Evolutionary conservation across 2,888 invertebrate genomes (phyloP).

Genomic region (Apodemia zela): DNA sequence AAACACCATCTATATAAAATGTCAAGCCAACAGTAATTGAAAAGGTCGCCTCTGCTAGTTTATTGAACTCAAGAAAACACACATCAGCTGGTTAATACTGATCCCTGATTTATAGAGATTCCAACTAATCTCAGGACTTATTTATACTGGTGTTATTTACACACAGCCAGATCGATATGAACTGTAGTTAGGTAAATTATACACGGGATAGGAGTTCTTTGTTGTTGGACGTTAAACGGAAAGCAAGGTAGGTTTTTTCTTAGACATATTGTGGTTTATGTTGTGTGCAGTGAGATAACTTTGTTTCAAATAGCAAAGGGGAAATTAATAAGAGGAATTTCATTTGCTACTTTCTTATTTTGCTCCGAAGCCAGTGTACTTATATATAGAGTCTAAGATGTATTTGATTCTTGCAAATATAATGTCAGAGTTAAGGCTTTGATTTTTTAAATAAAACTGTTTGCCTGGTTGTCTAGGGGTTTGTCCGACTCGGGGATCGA

Average conservation of each 20-base stretch:
- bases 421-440: too few species aligned
- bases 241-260: slow-evolving; percentile 15
- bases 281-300: slow-evolving; percentile 4
- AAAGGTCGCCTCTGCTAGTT: slow-evolving; percentile 65
- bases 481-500: too few species aligned
- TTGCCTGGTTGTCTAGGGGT: too few species aligned
- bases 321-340: slow-evolving; percentile 5
- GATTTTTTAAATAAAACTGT: too few species aligned
- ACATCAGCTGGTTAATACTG: slow-evolving; percentile 33
- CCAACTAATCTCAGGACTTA: slow-evolving; percentile 15
- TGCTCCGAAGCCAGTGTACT: not conserved
- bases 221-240: not conserved
- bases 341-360: not conserved
- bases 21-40: slow-evolving; percentile 54
- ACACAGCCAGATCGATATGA: not conserved
- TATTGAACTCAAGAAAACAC: slow-evolving; percentile 58
- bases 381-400: not conserved
- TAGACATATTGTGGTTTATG: slow-evolving; percentile 14
- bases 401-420: too few species aligned
- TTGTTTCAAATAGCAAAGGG: slow-evolving; percentile 5
- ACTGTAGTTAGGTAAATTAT: not conserved
- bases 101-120: slow-evolving; percentile 20
- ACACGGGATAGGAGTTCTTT: not conserved
- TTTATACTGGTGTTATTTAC: slow-evolving; percentile 19
- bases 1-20: slow-evolving; percentile 38